Base-by-base conservation (phyloP, 2,797 vertebrate genomes). In the Choloepus didactylus region DNA sequence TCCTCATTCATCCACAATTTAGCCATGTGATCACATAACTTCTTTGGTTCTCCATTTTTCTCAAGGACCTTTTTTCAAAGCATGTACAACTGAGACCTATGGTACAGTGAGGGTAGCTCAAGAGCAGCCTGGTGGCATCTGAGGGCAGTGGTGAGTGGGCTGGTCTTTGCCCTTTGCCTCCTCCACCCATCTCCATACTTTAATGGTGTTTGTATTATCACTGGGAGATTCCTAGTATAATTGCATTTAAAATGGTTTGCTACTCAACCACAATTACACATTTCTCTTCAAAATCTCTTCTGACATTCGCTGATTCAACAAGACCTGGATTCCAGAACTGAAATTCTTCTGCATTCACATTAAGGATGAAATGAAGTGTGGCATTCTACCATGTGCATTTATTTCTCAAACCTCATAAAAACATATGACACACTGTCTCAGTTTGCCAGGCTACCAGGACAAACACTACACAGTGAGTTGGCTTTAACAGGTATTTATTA, bases 111-210 rank as follows among this genome's bases (percentile, higher is more conserved):
- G n/a, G 29, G 2, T 35, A 3, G 5, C 15, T 38, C 12, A 18
- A 25, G 18, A 72, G 11, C 31, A 64, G 5, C 16, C 6, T 1
- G 5, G 5, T 5, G 15, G 19, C 18, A 10, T 2, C 3, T 4
- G 4, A 2, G 3, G 2, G 2, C 5, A 2, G 3, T 2, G 1
- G 19, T 9, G 2, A 8, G 1, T 6, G 3, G 25, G 2, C 23
- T 12, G 7, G 14, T n/a, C n/a, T 14, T 51, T 1, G 21, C 1
- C 10, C 38, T 69, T 56, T 14, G 4, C 9, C 2, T 38, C 51
- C 9, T 60, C 18, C 35, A 41, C 0, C 0, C 10, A 11, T 38
- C 25, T 79, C 27, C 51, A 72, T 16, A 38, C 31, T 80, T 83
- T 51, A 69, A 2, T 82, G 25, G 12, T 31, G 9, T 8, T 44